Conservation (phyloP, 1,140 invertebrate species). For the Sitodiplosis mosellana region DNA sequence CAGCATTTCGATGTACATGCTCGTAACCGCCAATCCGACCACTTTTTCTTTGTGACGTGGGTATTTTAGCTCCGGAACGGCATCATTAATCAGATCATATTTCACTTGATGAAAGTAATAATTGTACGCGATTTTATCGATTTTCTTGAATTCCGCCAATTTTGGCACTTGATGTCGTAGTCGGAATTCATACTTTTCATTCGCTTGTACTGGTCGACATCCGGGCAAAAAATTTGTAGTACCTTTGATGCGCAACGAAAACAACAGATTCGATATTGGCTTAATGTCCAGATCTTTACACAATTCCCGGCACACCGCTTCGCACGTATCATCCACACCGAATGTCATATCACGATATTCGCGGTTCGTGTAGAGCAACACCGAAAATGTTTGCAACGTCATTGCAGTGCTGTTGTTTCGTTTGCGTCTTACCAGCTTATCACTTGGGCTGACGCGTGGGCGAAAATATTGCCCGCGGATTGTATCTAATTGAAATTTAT, state of each 20-base stretch:
- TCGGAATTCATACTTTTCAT: constrained; percentile 46
- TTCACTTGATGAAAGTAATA: constrained; percentile 74
- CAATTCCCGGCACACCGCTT: not conserved
- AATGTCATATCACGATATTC: not conserved
- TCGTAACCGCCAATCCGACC: constrained; percentile 61
- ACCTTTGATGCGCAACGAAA: not conserved
- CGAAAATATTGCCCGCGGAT: no score
- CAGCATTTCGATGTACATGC: constrained; percentile 63
- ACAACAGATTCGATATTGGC: not conserved
- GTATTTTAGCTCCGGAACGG: constrained; percentile 56
- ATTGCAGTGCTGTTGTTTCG: not conserved
- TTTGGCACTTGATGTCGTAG: constrained; percentile 53
- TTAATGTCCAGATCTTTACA: not conserved
- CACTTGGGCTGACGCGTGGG: no score
- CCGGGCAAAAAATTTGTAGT: not conserved
- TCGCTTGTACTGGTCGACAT: constrained; percentile 6
- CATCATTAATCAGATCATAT: constrained; percentile 56
- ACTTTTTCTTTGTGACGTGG: constrained; percentile 53
- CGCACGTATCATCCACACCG: not conserved
- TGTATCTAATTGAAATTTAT: no score
- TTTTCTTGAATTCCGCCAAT: constrained; percentile 38
- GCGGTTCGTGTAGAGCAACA: not conserved
- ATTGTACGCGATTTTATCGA: constrained; percentile 56
- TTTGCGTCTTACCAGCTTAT: not conserved
- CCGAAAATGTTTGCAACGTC: not conserved